Conservation (phyloP, 2,888 invertebrate species). For the Uropetala carovei region DNA sequence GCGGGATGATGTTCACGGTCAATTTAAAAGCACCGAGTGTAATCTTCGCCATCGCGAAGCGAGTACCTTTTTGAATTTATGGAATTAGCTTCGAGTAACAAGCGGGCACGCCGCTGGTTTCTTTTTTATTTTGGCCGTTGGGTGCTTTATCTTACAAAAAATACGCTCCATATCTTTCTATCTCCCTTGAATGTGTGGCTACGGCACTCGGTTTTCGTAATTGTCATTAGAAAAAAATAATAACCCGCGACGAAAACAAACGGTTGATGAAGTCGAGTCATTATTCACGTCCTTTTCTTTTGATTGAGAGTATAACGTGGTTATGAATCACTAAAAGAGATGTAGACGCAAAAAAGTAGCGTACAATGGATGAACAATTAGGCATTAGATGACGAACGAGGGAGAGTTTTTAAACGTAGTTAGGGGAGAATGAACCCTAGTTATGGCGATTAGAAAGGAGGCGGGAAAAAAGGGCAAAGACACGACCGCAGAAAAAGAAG, state of each 20-base stretch:
- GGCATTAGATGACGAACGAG: not conserved
- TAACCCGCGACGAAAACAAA: not conserved
- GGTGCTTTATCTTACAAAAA: no score
- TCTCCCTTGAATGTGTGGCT: not conserved
- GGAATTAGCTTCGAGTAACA: not conserved
- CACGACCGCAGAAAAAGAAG: no score
- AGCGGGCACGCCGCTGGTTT: not conserved
- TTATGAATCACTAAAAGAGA: not conserved
- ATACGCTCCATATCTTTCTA: no score
- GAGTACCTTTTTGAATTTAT: not conserved
- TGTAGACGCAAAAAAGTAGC: not conserved
- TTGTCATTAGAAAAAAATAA: not conserved
- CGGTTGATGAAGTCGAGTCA: not conserved
- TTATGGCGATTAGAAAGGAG: no score
- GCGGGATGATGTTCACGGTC: not conserved
- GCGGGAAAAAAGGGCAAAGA: no score
- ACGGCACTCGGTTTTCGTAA: not conserved
- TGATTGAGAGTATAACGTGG: not conserved
- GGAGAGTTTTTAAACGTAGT: not conserved
- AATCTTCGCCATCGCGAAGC: not conserved
- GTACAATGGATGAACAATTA: not conserved
- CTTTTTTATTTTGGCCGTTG: not conserved
- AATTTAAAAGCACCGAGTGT: not conserved
- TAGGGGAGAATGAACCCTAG: no score
- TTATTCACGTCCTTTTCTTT: not conserved